phyloP scores from a whole-genome alignment of 2,888 invertebrate species.

The Cremastobaeus sp. region DNA sequence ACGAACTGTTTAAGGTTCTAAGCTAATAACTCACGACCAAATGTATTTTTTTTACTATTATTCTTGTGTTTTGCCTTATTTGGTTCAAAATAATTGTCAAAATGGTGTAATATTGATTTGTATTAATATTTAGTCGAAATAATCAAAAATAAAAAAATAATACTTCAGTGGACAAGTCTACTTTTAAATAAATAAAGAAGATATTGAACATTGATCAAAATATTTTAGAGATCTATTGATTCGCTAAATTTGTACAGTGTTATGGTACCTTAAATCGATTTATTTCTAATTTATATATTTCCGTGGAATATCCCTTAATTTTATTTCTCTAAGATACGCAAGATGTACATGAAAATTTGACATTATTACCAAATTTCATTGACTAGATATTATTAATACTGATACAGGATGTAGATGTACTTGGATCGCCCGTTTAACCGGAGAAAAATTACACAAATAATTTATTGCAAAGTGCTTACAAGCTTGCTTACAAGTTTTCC shows the following conservation, averaged over 20 bases:
- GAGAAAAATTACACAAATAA: constrained; percentile 45
- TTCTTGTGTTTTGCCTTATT: too few relatives aligned
- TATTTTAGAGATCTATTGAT: constrained; percentile 19
- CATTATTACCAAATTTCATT: constrained; percentile 35
- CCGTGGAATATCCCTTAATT: too few relatives aligned
- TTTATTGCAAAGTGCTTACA: constrained; percentile 31
- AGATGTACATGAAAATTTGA: constrained; percentile 48
- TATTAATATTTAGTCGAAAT: too few relatives aligned
- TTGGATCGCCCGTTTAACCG: too few relatives aligned
- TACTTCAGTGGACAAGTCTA: too few relatives aligned
- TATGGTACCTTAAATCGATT: not conserved
- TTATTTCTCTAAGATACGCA: constrained; percentile 3
- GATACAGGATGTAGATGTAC: constrained; percentile 67
- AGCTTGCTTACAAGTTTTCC: constrained; percentile 7
- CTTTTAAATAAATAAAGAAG: too few relatives aligned
- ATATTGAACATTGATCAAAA: constrained; percentile 31
- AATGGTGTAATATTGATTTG: too few relatives aligned
- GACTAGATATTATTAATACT: constrained; percentile 67
- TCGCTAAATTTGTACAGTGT: constrained; percentile 10
- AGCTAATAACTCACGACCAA: too few relatives aligned
- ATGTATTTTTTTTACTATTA: too few relatives aligned
- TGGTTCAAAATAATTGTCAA: too few relatives aligned
- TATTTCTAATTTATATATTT: not conserved
- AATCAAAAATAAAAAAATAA: too few relatives aligned
- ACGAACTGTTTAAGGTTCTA: too few relatives aligned